A percentile compares a stretch with the other conserved stretches of the same genome.
These are phyloP conservation scores for Dolichallabes microphthalmus DNA, from an alignment of 2,113 vertebrate species.

Conservation along the genomic window DNA sequence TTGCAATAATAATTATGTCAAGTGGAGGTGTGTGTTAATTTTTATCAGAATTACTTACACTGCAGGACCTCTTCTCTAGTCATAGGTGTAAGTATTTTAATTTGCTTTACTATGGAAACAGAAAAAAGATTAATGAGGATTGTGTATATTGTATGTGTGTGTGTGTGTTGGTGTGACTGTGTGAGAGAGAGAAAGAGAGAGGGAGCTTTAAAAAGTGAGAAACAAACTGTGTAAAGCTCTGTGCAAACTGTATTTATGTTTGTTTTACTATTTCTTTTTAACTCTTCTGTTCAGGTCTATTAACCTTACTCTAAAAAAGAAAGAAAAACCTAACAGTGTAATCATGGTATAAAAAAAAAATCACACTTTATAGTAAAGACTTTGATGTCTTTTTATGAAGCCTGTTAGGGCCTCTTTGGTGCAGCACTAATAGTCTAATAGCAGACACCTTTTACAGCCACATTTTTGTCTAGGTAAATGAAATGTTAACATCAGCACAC, in stretches of 20 bases:
- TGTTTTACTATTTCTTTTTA: background rate
- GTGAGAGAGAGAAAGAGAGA: background rate
- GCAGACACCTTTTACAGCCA: background rate
- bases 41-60: slow-evolving; percentile 18
- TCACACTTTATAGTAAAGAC: too few relatives aligned
- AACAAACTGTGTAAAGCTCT: too few relatives aligned
- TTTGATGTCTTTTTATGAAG: too few relatives aligned
- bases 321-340: too few relatives aligned
- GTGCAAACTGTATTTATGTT: background rate
- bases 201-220: too few relatives aligned
- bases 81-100: slow-evolving; percentile 36
- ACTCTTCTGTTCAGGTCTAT: background rate
- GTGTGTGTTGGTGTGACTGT: background rate
- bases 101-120: slow-evolving; percentile 34
- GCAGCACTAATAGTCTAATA: background rate
- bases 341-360: too few relatives aligned
- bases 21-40: background rate
- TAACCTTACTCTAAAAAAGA: background rate
- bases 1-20: background rate
- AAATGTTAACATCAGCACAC: background rate
- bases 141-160: background rate
- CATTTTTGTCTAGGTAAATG: background rate
- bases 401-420: too few relatives aligned
- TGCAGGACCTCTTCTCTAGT: slow-evolving; percentile 40
- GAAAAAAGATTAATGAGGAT: background rate